Conservation (phyloP, 2,797 vertebrate genomes). For the Tinamus major region DNA sequence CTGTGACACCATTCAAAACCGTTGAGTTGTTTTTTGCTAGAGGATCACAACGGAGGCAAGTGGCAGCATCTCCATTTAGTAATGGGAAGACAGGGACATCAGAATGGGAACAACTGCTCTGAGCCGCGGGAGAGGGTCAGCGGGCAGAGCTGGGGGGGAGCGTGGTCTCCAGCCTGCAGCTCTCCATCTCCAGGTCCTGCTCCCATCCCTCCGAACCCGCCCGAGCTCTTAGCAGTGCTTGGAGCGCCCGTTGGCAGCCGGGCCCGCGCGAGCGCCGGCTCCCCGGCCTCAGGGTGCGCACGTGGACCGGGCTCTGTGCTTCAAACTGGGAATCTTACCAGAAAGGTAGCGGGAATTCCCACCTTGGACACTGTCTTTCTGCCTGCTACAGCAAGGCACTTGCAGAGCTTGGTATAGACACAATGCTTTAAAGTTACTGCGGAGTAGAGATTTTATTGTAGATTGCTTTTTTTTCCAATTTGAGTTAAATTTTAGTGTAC, state of each 20-base stretch:
- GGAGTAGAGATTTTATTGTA: background rate
- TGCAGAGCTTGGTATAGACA: background rate
- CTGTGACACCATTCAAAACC: background rate
- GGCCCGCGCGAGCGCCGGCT: background rate
- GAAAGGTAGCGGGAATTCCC: background rate
- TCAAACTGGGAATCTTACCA: background rate
- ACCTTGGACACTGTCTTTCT: fast-evolving
- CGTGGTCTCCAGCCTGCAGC: background rate
- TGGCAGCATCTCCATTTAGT: background rate
- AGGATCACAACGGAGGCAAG: background rate
- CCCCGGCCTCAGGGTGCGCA: fast-evolving
- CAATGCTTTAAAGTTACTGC: background rate
- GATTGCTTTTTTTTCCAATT: background rate
- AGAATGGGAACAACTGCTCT: background rate
- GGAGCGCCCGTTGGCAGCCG: background rate
- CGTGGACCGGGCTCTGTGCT: background rate
- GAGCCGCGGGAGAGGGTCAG: background rate
- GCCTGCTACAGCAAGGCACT: background rate
- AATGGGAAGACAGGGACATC: background rate
- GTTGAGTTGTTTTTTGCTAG: background rate
- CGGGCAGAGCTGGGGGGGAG: background rate
- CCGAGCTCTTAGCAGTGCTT: background rate
- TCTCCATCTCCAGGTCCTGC: background rate
- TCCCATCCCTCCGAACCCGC: background rate
- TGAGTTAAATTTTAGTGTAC: background rate